Evolutionary conservation across 2,113 vertebrate genomes (phyloP).

Genomic region (Lepisosteus oculatus): DNA sequence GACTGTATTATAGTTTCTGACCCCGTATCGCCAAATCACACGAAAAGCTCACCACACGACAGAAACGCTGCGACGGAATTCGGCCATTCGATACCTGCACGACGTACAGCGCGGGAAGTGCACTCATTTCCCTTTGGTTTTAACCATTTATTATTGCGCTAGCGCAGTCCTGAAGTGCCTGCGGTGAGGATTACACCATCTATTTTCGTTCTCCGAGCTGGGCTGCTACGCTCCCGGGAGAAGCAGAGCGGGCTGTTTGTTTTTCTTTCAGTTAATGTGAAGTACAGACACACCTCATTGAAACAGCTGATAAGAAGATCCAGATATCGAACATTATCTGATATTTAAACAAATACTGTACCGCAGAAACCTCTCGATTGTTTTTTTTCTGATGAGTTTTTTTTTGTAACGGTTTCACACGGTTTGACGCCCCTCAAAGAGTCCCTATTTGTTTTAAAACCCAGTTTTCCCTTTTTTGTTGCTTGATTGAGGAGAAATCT

Average conservation of each 20-base stretch:
- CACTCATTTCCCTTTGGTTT: neutral
- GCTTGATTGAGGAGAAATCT: too few relatives aligned
- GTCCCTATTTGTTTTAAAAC: too few relatives aligned
- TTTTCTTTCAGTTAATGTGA: slow-evolving; percentile 36
- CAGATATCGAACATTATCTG: neutral
- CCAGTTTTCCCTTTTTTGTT: too few relatives aligned
- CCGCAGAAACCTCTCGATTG: too few relatives aligned
- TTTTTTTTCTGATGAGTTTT: too few relatives aligned
- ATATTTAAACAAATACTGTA: neutral
- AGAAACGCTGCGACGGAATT: too few relatives aligned
- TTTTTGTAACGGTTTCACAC: too few relatives aligned
- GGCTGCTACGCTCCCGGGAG: too few relatives aligned
- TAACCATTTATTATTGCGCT: slow-evolving; percentile 10
- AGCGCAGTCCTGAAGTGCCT: slow-evolving; percentile 12
- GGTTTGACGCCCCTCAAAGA: too few relatives aligned
- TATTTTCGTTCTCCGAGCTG: slow-evolving; percentile 17
- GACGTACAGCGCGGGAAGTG: slow-evolving; percentile 10
- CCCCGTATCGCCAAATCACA: too few relatives aligned
- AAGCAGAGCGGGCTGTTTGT: slow-evolving; percentile 23
- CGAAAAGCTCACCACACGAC: too few relatives aligned
- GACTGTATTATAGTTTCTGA: too few relatives aligned
- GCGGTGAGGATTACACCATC: slow-evolving; percentile 11
- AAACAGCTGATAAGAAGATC: slow-evolving; percentile 16
- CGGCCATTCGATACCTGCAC: neutral
- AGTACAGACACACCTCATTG: slow-evolving; percentile 29